A percentile compares a stretch with the other conserved stretches of the same genome.
These are phyloP conservation scores for Dryococelus australis DNA, from an alignment of 2,888 invertebrate genomes.

Conservation along the genomic window DNA sequence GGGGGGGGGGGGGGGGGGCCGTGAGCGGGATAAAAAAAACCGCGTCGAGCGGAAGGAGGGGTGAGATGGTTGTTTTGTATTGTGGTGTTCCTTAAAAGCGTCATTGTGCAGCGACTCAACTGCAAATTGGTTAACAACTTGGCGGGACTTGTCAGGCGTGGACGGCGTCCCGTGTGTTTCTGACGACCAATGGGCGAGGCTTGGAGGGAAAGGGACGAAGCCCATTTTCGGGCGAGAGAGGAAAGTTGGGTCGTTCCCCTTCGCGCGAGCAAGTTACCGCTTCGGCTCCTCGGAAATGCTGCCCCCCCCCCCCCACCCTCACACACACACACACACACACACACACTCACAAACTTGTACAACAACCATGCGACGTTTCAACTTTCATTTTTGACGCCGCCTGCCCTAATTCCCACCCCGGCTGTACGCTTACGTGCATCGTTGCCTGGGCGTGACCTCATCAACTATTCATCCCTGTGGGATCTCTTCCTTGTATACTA, in stretches of 20 bases:
- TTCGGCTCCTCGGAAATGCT: conserved; percentile 4
- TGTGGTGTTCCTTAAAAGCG: conserved; percentile 3
- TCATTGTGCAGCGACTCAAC: conserved; percentile 18
- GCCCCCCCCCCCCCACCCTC: not conserved
- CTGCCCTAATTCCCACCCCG: not conserved
- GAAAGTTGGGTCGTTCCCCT: not conserved
- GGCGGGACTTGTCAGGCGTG: conserved; percentile 20
- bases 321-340: not conserved
- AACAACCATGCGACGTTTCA: conserved; percentile 12
- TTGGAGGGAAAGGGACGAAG: not conserved
- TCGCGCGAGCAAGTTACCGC: conserved; percentile 12
- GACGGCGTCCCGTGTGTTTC: conserved; percentile 20
- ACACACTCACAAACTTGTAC: not conserved
- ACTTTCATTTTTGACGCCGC: conserved; percentile 23
- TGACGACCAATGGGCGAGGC: not conserved
- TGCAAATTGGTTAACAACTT: conserved; percentile 37
- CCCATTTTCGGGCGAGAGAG: not conserved
- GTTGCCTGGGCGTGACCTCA: not conserved
- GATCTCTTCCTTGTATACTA: not conserved
- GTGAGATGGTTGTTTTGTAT: not conserved
- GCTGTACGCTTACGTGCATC: not conserved
- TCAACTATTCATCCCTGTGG: not conserved
- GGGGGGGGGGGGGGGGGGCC: not conserved
- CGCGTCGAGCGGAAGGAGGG: not conserved
- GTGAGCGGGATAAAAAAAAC: not conserved